Evolutionary conservation across 2,888 invertebrate genomes (phyloP), one percentile per base, ranked within the genome.

Genomic region (Eupithecia subumbrata): DNA sequence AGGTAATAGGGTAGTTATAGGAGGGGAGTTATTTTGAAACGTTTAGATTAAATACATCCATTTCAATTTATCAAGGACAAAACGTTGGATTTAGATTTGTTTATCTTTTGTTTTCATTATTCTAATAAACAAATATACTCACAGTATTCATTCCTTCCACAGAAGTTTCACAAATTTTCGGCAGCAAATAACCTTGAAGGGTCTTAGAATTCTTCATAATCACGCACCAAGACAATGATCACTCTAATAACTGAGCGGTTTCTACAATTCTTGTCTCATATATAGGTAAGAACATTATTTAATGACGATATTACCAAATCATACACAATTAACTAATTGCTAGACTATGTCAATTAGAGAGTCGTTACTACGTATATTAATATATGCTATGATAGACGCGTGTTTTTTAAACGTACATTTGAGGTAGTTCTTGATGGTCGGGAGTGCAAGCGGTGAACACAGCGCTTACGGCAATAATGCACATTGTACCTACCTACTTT

Each of bases 281-380:
- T 91, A 91, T 89, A 89, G 81, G 81, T 80, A 81, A 82, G 80
- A 83, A 83, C 84, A 89, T 89, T 89, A 89, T 88, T 89, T 87
- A 89, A 90, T 89, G 82, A 86, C 80, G 80, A 83, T 81, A 85
- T 86, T 84, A 86, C 82, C 82, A 84, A 87, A 88, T 87, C 80
- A 84, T 81, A 79, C 75, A 83, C 83, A 83, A 88, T 91, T 91
- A 90, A 89, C 87, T 91, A 91, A 90, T 89, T 84, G 82, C 76
- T 80, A 76, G 52, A 74, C 75, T 79, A 79, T 72, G 75, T 79
- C 77, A 64, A 82, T 80, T 83, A 82, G 76, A 70, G 73, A 73
- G 45, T 77, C 75, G 70, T 80, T 82, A 71, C 40, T 5, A 80
- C 78, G 52, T 56, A 22, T 79, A 81, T 76, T 71, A 72, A 71